Conservation (phyloP, 2,113 vertebrate species). For the Meles meles region DNA sequence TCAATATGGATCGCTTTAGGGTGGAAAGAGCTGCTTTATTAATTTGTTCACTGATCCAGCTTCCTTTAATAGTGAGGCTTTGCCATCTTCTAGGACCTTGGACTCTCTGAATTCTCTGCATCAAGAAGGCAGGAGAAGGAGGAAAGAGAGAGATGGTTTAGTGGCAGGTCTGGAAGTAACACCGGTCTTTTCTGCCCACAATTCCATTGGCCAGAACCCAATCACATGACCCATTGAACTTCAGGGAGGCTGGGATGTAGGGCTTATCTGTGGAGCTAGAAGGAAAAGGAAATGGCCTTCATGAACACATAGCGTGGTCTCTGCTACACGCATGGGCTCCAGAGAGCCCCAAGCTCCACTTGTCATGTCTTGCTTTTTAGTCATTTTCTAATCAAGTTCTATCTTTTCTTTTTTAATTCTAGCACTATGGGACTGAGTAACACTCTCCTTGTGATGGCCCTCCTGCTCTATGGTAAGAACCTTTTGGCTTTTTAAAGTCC, state of each 20-base stretch:
- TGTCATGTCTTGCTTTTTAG: background rate
- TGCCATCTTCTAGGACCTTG: background rate
- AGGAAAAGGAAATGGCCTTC: background rate
- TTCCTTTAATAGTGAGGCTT: background rate
- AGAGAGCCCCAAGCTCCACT: background rate
- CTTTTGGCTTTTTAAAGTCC: constrained; percentile 13
- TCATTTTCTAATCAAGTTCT: constrained; percentile 54
- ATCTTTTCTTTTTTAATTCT: constrained; percentile 34
- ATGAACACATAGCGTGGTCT: background rate
- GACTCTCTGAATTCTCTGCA: background rate
- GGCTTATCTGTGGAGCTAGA: background rate
- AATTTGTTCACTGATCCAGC: background rate
- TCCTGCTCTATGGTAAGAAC: constrained; percentile 63
- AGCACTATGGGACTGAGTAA: constrained; percentile 59
- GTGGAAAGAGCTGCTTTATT: background rate
- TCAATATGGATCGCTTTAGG: background rate
- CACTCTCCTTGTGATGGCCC: background rate
- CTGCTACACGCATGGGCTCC: background rate
- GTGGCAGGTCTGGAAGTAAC: background rate
- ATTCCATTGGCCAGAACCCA: background rate
- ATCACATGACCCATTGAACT: background rate
- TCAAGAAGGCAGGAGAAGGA: background rate
- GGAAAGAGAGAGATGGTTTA: background rate
- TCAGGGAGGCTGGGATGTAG: background rate
- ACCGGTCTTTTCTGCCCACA: background rate